phyloP scores from a whole-genome alignment of 2,888 invertebrate species.

The Dolomedes plantarius region DNA sequence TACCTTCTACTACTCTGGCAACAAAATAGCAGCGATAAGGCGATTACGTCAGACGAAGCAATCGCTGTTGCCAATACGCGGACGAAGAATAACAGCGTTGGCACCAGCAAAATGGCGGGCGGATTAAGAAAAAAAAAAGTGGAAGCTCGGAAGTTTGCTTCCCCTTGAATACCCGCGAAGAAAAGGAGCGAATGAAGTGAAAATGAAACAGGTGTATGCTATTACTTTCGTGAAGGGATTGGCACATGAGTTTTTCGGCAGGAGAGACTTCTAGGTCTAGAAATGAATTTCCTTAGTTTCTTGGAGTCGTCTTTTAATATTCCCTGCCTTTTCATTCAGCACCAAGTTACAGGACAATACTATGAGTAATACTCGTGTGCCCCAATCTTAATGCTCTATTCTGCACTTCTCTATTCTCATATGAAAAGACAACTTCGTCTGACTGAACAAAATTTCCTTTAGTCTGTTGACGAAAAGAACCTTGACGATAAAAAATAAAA shows the following conservation, averaged over 20 bases:
- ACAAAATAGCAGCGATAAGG: constrained; percentile 51
- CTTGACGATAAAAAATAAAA: too few species aligned
- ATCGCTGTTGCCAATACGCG: constrained; percentile 58
- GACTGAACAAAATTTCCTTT: too few species aligned
- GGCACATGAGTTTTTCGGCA: neutral
- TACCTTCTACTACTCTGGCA: constrained; percentile 37
- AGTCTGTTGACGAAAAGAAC: too few species aligned
- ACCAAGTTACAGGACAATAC: neutral
- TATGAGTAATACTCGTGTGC: too few species aligned
- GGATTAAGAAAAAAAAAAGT: constrained; percentile 47
- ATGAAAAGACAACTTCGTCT: too few species aligned
- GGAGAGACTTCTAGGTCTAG: neutral
- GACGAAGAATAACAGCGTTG: constrained; percentile 47
- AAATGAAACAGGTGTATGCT: constrained; percentile 66
- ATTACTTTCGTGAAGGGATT: constrained; percentile 40
- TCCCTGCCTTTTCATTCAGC: neutral
- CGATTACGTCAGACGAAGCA: constrained; percentile 61
- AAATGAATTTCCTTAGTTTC: neutral
- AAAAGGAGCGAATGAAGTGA: constrained; percentile 63
- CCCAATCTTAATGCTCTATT: too few species aligned
- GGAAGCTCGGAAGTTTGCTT: constrained; percentile 25
- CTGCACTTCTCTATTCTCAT: too few species aligned
- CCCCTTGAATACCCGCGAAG: constrained; percentile 48
- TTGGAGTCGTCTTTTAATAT: constrained; percentile 26
- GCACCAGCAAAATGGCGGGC: constrained; percentile 45